Percentiles rank a stretch among this genome's conserved stretches.
Evolutionary conservation across 2,113 vertebrate genomes (phyloP).

Genomic region (Setophaga coronata): DNA sequence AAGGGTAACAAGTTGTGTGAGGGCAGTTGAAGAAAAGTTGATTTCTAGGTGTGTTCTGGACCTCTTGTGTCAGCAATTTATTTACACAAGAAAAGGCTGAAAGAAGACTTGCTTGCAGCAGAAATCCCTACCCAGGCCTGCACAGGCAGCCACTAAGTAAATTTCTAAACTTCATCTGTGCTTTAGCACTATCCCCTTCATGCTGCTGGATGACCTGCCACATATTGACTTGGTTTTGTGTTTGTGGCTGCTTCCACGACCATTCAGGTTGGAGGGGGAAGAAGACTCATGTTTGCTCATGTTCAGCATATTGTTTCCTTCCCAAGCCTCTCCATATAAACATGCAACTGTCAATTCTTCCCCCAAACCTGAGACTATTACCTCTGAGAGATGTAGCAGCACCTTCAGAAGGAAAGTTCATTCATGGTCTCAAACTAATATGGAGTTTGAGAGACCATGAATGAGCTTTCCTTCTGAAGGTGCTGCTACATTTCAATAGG

Average conservation of each 20-base stretch:
- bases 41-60: background rate
- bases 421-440: background rate
- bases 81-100: background rate
- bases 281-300: background rate
- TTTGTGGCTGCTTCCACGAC: background rate
- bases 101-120: background rate
- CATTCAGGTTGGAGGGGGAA: background rate
- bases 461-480: no score
- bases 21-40: background rate
- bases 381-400: background rate
- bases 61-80: background rate
- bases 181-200: background rate
- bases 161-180: background rate
- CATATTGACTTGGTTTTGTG: rapidly evolving
- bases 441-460: no score
- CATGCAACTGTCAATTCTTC: background rate
- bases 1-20: background rate
- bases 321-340: background rate
- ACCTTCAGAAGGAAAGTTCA: background rate
- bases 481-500: background rate
- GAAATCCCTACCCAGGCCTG: background rate
- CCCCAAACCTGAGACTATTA: background rate
- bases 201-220: background rate
- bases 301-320: background rate
- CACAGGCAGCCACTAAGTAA: background rate